Percentiles rank a stretch among this genome's conserved stretches.
Conservation (phyloP, 2,797 vertebrate species). For the Linurgus olivaceus region DNA sequence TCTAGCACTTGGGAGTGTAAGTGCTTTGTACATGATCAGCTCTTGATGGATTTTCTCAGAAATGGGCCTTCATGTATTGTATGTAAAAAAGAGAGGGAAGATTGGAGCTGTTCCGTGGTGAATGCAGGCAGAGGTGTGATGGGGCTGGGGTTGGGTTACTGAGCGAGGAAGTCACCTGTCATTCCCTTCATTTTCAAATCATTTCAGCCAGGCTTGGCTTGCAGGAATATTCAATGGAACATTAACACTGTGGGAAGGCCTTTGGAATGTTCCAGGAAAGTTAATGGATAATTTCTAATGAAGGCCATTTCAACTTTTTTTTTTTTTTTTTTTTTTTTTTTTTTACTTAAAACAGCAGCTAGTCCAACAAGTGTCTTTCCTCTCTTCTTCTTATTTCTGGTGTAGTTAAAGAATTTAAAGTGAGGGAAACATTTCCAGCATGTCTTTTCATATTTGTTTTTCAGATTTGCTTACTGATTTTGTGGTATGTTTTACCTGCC, state of each 20-base stretch:
- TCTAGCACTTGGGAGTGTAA: not conserved
- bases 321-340: too few species aligned
- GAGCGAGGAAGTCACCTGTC: not conserved
- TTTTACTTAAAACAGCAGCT: not conserved
- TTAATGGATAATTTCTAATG: not conserved
- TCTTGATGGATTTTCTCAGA: slow-evolving; percentile 25
- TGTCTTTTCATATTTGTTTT: not conserved
- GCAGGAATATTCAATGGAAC: not conserved
- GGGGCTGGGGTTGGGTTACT: not conserved
- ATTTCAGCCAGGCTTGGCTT: not conserved
- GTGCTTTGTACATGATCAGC: slow-evolving; percentile 3
- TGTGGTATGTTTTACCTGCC: not conserved
- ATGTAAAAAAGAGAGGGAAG: not conserved
- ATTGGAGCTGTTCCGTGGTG: not conserved
- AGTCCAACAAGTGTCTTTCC: not conserved
- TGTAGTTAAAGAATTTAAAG: not conserved
- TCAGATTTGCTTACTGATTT: not conserved
- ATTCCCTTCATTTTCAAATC: not conserved
- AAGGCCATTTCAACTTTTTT: not conserved
- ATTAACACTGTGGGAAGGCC: not conserved
- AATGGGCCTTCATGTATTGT: not conserved
- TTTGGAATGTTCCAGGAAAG: not conserved
- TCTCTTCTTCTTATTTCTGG: not conserved
- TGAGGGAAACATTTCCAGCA: not conserved
- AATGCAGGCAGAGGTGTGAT: not conserved